Percentiles rank a stretch among this genome's conserved stretches.
Evolutionary conservation across 2,888 invertebrate genomes (phyloP).

Genomic region (Pecten maximus): DNA sequence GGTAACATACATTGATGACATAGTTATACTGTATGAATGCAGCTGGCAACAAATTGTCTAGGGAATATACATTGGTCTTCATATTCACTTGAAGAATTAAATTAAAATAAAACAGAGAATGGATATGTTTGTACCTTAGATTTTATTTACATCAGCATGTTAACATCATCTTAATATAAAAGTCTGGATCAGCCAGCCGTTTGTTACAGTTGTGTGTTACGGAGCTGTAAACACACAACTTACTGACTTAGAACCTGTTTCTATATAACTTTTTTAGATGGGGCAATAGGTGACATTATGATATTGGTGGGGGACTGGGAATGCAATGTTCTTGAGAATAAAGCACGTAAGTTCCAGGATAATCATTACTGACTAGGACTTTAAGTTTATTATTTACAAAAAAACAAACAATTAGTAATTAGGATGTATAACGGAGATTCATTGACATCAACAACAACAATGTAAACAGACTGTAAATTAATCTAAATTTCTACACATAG

Average conservation of each 20-base stretch:
- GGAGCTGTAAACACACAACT: neutral
- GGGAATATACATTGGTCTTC: too few species aligned
- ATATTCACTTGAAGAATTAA: too few species aligned
- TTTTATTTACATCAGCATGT: neutral
- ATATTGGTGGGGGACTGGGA: too few species aligned
- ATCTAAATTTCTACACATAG: neutral
- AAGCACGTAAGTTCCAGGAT: neutral
- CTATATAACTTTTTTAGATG: too few species aligned
- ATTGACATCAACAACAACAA: neutral
- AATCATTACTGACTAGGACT: neutral
- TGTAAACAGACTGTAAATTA: neutral
- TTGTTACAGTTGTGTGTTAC: neutral
- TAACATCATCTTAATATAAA: neutral
- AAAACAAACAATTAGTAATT: neutral
- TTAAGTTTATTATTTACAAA: neutral
- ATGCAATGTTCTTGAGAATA: neutral
- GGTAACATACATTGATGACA: too few species aligned
- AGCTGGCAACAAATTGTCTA: too few species aligned
- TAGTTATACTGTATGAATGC: too few species aligned
- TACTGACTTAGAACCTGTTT: neutral
- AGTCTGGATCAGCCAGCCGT: neutral
- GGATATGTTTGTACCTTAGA: too few species aligned
- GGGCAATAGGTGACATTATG: too few species aligned
- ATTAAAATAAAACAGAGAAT: too few species aligned
- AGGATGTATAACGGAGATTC: neutral